phyloP scores from a whole-genome alignment of 1,140 invertebrate genomes.

The Battus philenor region DNA sequence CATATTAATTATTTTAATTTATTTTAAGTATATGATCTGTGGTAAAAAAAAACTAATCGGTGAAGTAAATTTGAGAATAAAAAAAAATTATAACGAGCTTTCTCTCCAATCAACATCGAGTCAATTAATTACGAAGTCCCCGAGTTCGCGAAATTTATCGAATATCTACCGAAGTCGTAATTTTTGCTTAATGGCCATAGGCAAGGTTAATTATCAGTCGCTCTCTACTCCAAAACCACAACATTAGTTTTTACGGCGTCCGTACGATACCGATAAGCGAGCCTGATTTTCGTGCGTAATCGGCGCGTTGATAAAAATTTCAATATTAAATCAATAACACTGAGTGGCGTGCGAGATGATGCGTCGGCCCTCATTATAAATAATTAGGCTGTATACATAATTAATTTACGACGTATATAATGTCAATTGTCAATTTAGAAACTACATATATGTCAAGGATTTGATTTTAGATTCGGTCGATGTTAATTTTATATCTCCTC shows the following conservation, averaged over 20 bases:
- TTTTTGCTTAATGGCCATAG: slow-evolving; percentile 4
- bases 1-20: too few relatives aligned
- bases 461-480: slow-evolving; percentile 18
- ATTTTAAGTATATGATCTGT: too few relatives aligned
- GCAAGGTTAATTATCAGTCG: slow-evolving; percentile 1
- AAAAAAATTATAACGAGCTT: too few relatives aligned
- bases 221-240: neutral
- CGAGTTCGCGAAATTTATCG: neutral
- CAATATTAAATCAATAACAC: slow-evolving; percentile 35
- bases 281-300: slow-evolving; percentile 4
- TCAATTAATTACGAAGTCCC: too few relatives aligned
- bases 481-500: slow-evolving; percentile 14
- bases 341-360: slow-evolving; percentile 16
- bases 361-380: slow-evolving; percentile 22
- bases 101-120: too few relatives aligned
- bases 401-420: slow-evolving; percentile 29
- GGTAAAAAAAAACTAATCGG: too few relatives aligned
- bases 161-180: neutral
- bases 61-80: too few relatives aligned
- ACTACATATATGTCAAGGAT: slow-evolving; percentile 28
- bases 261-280: slow-evolving; percentile 4
- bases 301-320: slow-evolving; percentile 22
- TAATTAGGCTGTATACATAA: slow-evolving; percentile 34
- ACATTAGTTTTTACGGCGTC: slow-evolving; percentile 8
- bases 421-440: slow-evolving; percentile 23